Evolutionary conservation across 1,140 invertebrate genomes (phyloP).

Genomic region (Penaeus japonicus): DNA sequence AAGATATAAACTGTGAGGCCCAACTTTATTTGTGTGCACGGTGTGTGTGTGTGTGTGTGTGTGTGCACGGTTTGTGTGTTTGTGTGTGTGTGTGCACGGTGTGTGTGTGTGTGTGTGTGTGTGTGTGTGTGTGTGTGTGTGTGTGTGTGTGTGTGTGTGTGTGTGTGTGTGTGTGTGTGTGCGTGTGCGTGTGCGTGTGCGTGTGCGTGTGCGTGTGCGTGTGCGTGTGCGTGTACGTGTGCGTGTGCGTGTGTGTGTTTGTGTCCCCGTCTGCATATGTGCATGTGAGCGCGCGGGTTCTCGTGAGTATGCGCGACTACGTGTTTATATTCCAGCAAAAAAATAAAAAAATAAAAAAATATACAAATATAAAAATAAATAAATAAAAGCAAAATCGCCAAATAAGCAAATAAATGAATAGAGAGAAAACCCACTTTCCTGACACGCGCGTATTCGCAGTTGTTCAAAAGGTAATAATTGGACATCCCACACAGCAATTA

Average conservation of each 20-base stretch:
- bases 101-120: neutral
- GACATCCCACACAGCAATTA: too few relatives aligned
- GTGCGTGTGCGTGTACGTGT: too few relatives aligned
- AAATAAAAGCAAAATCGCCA: too few relatives aligned
- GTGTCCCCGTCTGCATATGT: neutral
- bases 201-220: neutral
- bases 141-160: neutral
- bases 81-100: neutral
- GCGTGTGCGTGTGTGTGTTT: neutral
- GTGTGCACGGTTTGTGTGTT: neutral
- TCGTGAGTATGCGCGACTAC: neutral
- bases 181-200: neutral
- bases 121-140: neutral
- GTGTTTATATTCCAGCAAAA: neutral
- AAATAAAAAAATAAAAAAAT: neutral
- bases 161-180: neutral
- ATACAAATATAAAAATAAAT: too few relatives aligned
- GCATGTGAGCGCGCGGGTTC: neutral
- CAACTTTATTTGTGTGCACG: too few relatives aligned
- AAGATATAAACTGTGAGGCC: too few relatives aligned
- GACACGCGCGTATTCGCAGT: too few relatives aligned
- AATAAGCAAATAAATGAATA: too few relatives aligned
- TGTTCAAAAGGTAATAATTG: too few relatives aligned
- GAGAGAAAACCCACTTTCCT: too few relatives aligned
- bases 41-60: neutral